Evolutionary conservation across 1,140 invertebrate genomes (phyloP).

Genomic region (Drosophila aff.): DNA sequence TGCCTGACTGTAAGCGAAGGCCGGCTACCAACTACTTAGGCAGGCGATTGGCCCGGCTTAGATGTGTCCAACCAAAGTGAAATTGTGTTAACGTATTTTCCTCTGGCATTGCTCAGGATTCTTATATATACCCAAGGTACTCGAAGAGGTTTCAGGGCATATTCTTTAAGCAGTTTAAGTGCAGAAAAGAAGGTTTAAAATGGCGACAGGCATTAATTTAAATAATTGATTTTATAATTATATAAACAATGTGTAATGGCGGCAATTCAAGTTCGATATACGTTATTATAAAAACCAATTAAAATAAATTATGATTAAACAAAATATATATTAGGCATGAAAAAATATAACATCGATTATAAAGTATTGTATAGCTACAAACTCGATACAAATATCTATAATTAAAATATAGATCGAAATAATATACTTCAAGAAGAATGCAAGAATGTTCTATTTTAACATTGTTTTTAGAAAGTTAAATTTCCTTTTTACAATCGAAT

Average conservation of each 20-base stretch:
- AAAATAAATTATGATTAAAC: neutral
- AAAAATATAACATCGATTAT: neutral
- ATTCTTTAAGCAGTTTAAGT: neutral
- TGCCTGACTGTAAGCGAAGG: neutral
- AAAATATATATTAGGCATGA: neutral
- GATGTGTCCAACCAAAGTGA: slow-evolving; percentile 64
- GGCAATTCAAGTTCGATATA: neutral
- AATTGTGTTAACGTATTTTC: slow-evolving; percentile 74
- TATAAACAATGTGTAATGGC: neutral
- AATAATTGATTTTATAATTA: neutral
- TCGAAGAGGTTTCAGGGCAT: neutral
- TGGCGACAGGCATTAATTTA: neutral
- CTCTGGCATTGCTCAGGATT: slow-evolving; percentile 28
- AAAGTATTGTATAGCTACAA: neutral
- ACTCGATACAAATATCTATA: neutral
- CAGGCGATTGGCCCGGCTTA: slow-evolving; percentile 78
- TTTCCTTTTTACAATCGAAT: too few species aligned
- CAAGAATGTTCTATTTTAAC: too few species aligned
- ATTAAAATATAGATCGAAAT: neutral
- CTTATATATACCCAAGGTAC: slow-evolving; percentile 3
- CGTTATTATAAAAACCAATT: neutral
- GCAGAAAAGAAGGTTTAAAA: neutral
- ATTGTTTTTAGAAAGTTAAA: neutral
- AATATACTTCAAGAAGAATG: too few species aligned
- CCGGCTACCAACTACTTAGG: slow-evolving; percentile 78